These are phyloP conservation scores for Lepeophtheirus salmonis DNA, from an alignment of 1,140 invertebrate species.

Conservation along the genomic window DNA sequence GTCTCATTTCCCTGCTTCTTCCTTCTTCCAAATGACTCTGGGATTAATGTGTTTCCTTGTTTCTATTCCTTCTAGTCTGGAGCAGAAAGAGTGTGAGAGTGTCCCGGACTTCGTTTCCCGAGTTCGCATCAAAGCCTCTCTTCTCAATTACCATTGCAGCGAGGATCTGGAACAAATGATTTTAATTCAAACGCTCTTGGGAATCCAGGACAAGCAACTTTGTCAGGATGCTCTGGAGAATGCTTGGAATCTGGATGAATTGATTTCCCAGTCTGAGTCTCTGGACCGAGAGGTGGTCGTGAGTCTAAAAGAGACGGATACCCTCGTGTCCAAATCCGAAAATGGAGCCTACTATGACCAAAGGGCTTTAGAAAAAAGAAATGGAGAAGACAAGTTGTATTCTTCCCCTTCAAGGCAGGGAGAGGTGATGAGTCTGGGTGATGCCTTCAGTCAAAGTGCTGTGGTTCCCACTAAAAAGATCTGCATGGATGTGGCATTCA, in stretches of 20 bases:
- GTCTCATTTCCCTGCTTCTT: too few relatives aligned
- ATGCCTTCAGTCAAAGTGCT: background rate
- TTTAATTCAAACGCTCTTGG: background rate
- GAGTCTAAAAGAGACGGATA: background rate
- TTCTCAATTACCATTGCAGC: background rate
- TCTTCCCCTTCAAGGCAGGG: too few relatives aligned
- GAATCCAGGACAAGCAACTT: background rate
- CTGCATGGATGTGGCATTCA: background rate
- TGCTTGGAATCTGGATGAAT: background rate
- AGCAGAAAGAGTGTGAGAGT: background rate
- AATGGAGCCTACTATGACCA: background rate
- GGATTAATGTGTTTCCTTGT: too few relatives aligned
- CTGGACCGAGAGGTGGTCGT: background rate
- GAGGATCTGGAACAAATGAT: background rate
- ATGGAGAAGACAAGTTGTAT: background rate
- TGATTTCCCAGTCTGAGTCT: background rate
- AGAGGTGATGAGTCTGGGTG: background rate
- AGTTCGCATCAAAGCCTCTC: background rate
- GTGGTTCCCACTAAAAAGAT: background rate
- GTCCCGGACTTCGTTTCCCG: background rate
- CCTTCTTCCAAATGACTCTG: too few relatives aligned
- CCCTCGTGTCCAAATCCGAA: background rate
- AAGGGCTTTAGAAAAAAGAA: background rate
- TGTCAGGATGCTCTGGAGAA: background rate
- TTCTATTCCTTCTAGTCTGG: background rate